Conservation (phyloP, 1,140 invertebrate species). For the Agraylea sexmaculata region DNA sequence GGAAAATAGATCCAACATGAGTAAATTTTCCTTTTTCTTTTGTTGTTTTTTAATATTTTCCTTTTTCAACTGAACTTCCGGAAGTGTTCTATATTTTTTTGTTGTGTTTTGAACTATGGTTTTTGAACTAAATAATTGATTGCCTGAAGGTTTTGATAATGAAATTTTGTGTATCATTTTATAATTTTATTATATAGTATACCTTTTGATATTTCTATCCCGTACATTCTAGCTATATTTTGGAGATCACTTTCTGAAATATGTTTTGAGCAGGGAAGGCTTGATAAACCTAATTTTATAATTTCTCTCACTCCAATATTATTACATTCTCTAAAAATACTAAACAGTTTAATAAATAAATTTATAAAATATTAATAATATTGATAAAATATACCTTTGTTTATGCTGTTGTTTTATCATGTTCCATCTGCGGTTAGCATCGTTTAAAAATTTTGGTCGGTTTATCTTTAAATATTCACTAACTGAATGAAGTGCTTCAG, state of each 20-base stretch:
- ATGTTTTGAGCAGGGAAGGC: neutral
- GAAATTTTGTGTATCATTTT: slow-evolving; percentile 9
- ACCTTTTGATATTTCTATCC: neutral
- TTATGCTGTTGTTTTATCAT: slow-evolving; percentile 30
- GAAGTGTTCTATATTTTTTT: slow-evolving; percentile 33
- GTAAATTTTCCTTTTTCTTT: slow-evolving; percentile 34
- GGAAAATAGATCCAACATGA: slow-evolving; percentile 37
- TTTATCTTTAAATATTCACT: slow-evolving; percentile 35
- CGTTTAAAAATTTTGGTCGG: slow-evolving; percentile 33
- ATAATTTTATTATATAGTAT: neutral
- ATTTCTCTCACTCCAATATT: slow-evolving; percentile 3
- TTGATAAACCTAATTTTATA: slow-evolving; percentile 5
- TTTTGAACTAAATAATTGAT: slow-evolving; percentile 13
- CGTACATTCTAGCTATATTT: neutral
- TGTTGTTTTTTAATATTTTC: slow-evolving; percentile 33
- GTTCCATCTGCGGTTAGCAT: slow-evolving; percentile 26
- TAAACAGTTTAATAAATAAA: no score
- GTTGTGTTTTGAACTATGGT: slow-evolving; percentile 15
- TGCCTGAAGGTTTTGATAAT: slow-evolving; percentile 7
- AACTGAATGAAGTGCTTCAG: slow-evolving; percentile 25
- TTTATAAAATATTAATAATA: no score
- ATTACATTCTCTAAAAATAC: slow-evolving; percentile 9
- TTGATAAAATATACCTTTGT: slow-evolving; percentile 25
- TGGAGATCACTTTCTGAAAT: slow-evolving; percentile 4
- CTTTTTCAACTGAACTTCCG: slow-evolving; percentile 32